These are phyloP conservation scores for Halcyon senegalensis DNA, from an alignment of 2,113 vertebrate genomes.

Conservation along the genomic window DNA sequence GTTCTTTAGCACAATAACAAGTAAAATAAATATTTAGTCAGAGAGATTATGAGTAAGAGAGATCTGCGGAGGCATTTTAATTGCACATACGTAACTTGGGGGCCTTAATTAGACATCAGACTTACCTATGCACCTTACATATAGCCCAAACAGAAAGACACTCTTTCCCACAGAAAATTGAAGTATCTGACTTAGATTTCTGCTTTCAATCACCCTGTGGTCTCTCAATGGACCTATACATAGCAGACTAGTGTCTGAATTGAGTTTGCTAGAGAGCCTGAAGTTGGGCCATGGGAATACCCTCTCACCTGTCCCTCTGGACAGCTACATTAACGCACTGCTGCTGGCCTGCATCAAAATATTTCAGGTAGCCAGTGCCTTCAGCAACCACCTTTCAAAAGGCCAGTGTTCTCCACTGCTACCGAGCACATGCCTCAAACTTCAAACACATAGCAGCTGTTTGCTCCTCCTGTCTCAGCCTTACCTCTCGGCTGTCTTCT, in stretches of 20 bases:
- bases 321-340: no score
- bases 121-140: not conserved
- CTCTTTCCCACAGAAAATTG: not conserved
- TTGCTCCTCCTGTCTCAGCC: not conserved
- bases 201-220: not conserved
- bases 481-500: not conserved
- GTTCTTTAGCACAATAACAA: not conserved
- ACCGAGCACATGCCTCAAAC: not conserved
- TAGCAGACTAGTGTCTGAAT: not conserved
- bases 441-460: not conserved
- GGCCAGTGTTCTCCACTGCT: not conserved
- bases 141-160: rapidly evolving
- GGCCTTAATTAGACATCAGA: not conserved
- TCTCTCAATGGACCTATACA: not conserved
- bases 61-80: not conserved
- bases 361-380: not conserved
- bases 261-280: not conserved
- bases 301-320: not conserved
- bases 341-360: not conserved
- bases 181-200: not conserved
- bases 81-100: rapidly evolving
- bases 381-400: not conserved
- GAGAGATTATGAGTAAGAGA: not conserved
- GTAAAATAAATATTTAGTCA: not conserved
- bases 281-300: not conserved